Evolutionary conservation across 2,888 invertebrate species (phyloP), one percentile per base, ranked within the genome.

Genomic region (Pediacus dermestoides): DNA sequence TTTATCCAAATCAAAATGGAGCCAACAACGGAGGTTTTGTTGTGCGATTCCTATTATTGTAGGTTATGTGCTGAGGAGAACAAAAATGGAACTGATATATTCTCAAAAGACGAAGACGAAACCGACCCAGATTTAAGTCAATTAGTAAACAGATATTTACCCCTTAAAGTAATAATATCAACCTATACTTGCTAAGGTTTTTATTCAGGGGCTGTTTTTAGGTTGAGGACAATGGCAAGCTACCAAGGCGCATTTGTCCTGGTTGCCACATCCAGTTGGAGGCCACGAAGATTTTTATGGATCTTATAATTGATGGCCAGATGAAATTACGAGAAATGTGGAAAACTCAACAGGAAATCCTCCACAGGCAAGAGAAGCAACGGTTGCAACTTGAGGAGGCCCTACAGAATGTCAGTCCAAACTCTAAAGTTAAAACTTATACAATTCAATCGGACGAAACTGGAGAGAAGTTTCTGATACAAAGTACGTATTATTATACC

Each of bases 11-110:
- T n/a, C 44, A 60, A 57, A 67, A 69, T 62, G 60, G 59, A 53
- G 49, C 46, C 44, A 33, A 40, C 39, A 53, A 65, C 65, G n/a
- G n/a, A n/a, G n/a, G n/a, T n/a, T 46, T 57, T 60, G 64, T 75
- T 83, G 55, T 80, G 78, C 64, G 77, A 84, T 72, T 82, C 82
- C 52, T 75, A 74, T 48, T 74, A 81, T 71, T 87, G 87, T 71
- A 76, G 86, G 70, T 76, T 87, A 67, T 87, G 87, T 73, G 83
- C 79, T 11, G 80, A 80, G 71, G 77, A 82, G 72, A 84, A 83
- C 70, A 73, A 75, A 54, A 80, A 80, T 63, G 82, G 82, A 44
- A 78, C 80, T 50, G 70, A 76, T 60, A 70, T 86, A 64, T 86
- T 79, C 71, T 66, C 71, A 13, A 54, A 58, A 46, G 73, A 76